Percentiles rank a stretch among this genome's conserved stretches.
Conservation (phyloP, 2,888 invertebrate species). For the Parnassius mnemosyne region DNA sequence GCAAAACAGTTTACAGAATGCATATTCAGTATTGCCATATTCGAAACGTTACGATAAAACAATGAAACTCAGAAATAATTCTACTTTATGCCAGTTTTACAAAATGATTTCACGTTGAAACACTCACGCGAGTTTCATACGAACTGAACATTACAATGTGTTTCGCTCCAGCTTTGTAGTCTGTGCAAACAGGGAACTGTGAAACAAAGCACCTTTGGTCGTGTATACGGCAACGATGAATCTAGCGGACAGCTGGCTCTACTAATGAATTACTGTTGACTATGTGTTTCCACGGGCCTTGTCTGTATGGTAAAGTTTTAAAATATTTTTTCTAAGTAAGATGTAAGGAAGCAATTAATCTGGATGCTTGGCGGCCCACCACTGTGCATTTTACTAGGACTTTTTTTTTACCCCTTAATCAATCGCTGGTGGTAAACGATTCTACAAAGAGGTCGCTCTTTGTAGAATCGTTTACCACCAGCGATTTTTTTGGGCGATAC, state of each 20-base stretch:
- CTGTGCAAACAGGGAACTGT: conserved; percentile 15
- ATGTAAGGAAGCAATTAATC: too few relatives aligned
- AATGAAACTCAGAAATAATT: conserved; percentile 16
- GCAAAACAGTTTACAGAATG: too few relatives aligned
- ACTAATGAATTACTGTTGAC: conserved; percentile 35
- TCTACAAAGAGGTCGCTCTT: too few relatives aligned
- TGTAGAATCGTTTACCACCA: too few relatives aligned
- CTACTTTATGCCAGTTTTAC: conserved; percentile 7
- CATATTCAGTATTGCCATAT: background rate
- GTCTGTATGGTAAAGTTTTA: background rate
- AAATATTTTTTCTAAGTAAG: background rate
- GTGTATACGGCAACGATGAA: conserved; percentile 29
- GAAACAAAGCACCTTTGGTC: conserved; percentile 23
- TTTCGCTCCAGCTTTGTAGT: conserved; percentile 21
- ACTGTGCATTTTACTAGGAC: too few relatives aligned
- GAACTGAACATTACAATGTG: conserved; percentile 25
- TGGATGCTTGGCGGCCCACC: too few relatives aligned
- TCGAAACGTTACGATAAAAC: conserved; percentile 8
- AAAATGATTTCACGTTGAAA: conserved; percentile 18
- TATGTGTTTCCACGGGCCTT: conserved; percentile 8
- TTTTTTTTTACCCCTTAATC: too few relatives aligned
- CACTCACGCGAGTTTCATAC: conserved; percentile 18
- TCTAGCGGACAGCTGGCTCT: conserved; percentile 31
- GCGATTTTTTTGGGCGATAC: too few relatives aligned
- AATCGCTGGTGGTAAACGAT: too few relatives aligned